These are phyloP conservation scores for Heliconius sara DNA, from an alignment of 2,888 invertebrate species.

Conservation along the genomic window DNA sequence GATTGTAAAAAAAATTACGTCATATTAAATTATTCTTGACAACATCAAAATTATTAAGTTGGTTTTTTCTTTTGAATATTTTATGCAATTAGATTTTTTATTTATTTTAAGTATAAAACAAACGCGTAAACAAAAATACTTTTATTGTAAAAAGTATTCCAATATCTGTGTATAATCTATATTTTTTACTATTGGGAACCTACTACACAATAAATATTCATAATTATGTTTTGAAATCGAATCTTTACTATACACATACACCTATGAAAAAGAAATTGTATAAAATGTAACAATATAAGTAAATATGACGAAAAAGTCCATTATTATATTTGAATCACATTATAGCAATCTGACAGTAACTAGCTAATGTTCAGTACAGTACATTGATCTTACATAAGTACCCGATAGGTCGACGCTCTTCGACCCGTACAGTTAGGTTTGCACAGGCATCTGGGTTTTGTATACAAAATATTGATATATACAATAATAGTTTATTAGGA, in stretches of 20 bases:
- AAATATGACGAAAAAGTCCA: background rate
- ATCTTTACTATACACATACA: background rate
- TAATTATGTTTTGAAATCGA: background rate
- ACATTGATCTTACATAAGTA: conserved; percentile 39
- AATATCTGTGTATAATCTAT: background rate
- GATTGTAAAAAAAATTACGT: too few relatives aligned
- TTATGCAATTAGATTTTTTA: background rate
- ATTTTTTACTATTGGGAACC: background rate
- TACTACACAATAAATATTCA: too few relatives aligned
- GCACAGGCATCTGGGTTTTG: conserved; percentile 36
- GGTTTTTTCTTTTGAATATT: background rate
- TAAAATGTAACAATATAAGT: background rate
- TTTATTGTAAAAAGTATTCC: background rate
- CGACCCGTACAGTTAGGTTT: conserved; percentile 32
- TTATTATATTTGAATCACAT: conserved; percentile 16
- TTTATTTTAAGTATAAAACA: background rate
- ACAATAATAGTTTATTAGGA: conserved; percentile 22
- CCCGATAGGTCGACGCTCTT: conserved; percentile 34
- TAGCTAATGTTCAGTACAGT: conserved; percentile 23
- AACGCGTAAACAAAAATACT: background rate
- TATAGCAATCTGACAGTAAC: conserved; percentile 19
- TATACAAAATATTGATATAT: conserved; percentile 35
- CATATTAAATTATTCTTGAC: too few relatives aligned
- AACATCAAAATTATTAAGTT: too few relatives aligned
- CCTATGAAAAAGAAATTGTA: background rate